Evolutionary conservation across 2,888 invertebrate genomes (phyloP).

Genomic region (Drosophila demipolita): DNA sequence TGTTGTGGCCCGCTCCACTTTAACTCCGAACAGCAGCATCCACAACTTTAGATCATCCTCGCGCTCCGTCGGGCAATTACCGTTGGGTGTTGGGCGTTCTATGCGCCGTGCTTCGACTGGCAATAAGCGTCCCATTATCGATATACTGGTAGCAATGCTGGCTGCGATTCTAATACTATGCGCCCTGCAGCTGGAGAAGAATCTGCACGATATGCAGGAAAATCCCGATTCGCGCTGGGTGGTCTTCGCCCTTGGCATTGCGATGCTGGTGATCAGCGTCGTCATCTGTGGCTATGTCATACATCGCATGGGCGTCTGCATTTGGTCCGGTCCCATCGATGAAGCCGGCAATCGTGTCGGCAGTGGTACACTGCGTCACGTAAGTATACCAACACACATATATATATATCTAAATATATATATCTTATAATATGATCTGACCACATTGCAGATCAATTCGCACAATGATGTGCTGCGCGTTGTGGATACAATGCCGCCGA

Average conservation of each 20-base stretch:
- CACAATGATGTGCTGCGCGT: conserved; percentile 84
- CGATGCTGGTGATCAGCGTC: conserved; percentile 84
- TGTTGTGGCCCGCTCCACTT: conserved; percentile 73
- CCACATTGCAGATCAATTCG: conserved; percentile 81
- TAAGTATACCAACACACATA: conserved; percentile 51
- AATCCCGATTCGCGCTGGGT: conserved; percentile 83
- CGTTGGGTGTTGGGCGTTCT: conserved; percentile 20
- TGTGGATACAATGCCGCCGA: conserved; percentile 84
- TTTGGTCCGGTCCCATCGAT: conserved; percentile 85
- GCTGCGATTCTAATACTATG: conserved; percentile 84
- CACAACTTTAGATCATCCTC: conserved; percentile 52
- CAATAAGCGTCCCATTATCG: conserved; percentile 83
- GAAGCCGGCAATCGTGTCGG: conserved; percentile 77
- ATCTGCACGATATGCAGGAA: conserved; percentile 84
- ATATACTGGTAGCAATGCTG: conserved; percentile 85
- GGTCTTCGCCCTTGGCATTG: conserved; percentile 85
- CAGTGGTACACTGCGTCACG: conserved; percentile 71
- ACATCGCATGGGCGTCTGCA: conserved; percentile 85
- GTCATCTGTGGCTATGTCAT: conserved; percentile 85
- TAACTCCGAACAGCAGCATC: conserved; percentile 61
- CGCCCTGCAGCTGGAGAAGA: conserved; percentile 85
- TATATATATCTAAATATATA: background rate
- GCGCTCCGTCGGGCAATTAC: conserved; percentile 2
- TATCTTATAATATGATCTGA: background rate
- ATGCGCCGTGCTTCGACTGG: conserved; percentile 47